Evolutionary conservation across 1,140 invertebrate genomes (phyloP).

Genomic region (Uloborus diversus): DNA sequence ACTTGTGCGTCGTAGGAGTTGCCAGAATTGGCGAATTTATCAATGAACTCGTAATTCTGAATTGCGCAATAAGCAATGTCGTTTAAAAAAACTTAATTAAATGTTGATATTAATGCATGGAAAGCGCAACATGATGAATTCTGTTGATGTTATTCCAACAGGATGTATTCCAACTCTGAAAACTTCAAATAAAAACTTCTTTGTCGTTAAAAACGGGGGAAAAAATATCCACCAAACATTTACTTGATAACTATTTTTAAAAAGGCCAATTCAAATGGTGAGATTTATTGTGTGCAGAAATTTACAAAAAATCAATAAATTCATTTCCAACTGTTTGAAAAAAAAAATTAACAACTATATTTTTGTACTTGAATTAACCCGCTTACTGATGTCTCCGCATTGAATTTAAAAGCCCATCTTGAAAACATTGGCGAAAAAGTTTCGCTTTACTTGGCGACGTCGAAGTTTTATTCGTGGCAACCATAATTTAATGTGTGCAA

Average conservation of each 20-base stretch:
- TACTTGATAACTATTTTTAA: not conserved
- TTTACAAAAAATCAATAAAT: not conserved
- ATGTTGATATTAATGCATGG: not conserved
- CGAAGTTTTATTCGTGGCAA: conserved; percentile 15
- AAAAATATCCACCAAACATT: not conserved
- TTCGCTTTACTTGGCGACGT: not conserved
- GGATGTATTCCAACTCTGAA: not conserved
- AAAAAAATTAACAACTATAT: not conserved
- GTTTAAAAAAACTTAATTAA: not conserved
- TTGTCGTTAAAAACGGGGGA: not conserved
- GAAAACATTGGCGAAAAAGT: not conserved
- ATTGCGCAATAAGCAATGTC: not conserved
- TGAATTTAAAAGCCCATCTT: not conserved
- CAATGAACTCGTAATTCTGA: not conserved
- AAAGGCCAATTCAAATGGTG: not conserved
- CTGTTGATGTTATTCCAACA: not conserved
- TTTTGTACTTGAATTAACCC: not conserved
- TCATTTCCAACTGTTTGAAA: not conserved
- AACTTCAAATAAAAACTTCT: not conserved
- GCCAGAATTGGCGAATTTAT: not conserved
- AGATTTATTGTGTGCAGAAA: not conserved
- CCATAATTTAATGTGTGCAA: conserved; percentile 9
- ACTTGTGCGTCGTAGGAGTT: not conserved
- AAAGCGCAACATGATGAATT: not conserved
- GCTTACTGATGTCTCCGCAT: too few species aligned